A percentile compares a stretch with the other conserved stretches of the same genome.
phyloP scores from a whole-genome alignment of 53 echinoderm and acorn worm species.

The Temnopleurus reevesii region DNA sequence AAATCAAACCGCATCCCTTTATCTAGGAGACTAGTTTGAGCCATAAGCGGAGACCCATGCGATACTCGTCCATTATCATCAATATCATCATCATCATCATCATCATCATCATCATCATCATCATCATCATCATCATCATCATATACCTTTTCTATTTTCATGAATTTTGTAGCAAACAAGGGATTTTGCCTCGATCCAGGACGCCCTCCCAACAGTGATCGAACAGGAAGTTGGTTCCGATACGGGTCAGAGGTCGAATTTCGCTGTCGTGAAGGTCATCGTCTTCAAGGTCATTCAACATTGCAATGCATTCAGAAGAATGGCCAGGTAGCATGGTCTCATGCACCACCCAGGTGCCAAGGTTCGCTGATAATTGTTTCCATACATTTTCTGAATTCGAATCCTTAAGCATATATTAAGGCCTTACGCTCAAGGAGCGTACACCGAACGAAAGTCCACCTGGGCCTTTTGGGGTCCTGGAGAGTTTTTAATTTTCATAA shows the following conservation, averaged over 20 bases:
- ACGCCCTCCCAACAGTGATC: neutral
- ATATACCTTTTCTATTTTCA: neutral
- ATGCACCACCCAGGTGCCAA: neutral
- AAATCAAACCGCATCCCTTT: too few relatives aligned
- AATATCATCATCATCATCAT: too few relatives aligned
- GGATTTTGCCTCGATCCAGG: slow-evolving; percentile 49
- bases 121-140: neutral
- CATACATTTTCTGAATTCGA: too few relatives aligned
- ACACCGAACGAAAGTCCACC: too few relatives aligned
- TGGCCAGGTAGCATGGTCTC: slow-evolving; percentile 7
- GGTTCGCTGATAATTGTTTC: neutral
- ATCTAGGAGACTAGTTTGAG: too few relatives aligned
- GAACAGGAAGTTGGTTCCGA: slow-evolving; percentile 49
- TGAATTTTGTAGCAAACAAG: neutral
- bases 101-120: too few relatives aligned
- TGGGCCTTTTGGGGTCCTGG: too few relatives aligned
- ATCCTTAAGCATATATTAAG: too few relatives aligned
- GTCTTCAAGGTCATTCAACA: slow-evolving; percentile 12
- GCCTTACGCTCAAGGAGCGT: too few relatives aligned
- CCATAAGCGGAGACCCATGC: too few relatives aligned
- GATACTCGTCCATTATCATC: too few relatives aligned
- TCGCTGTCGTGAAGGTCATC: neutral
- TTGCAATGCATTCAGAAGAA: slow-evolving; percentile 17
- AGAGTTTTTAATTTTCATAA: too few relatives aligned
- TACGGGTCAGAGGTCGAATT: slow-evolving; percentile 37